These are phyloP conservation scores for Drosophila fungiperda DNA, from an alignment of 2,888 invertebrate species.

Conservation along the genomic window DNA sequence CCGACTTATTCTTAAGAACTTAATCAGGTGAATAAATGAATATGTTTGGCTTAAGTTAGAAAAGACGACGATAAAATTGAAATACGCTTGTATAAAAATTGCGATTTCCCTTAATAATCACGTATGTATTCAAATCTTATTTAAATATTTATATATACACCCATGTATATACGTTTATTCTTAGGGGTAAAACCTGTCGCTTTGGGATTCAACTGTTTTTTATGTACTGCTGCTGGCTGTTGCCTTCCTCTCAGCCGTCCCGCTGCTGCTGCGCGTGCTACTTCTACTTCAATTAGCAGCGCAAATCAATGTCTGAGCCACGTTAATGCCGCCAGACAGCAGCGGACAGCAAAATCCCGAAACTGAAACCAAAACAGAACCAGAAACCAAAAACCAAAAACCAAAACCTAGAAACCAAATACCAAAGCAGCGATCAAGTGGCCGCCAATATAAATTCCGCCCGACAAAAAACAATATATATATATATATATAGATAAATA, in stretches of 20 bases:
- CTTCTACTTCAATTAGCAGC: conserved; percentile 65
- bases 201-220: background rate
- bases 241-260: background rate
- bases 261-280: background rate
- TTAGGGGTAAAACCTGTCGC: background rate
- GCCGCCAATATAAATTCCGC: conserved; percentile 32
- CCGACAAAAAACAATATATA: conserved; percentile 22
- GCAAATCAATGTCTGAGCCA: conserved; percentile 68
- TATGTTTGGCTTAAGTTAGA: background rate
- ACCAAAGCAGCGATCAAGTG: conserved; percentile 50
- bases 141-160: background rate
- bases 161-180: background rate
- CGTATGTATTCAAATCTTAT: background rate
- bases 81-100: background rate
- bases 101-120: background rate
- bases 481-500: background rate
- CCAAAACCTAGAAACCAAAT: conserved; percentile 14
- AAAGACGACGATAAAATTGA: background rate
- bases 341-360: conserved; percentile 35
- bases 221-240: background rate
- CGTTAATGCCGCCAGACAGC: conserved; percentile 51
- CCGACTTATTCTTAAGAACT: background rate
- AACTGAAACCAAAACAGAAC: conserved; percentile 42
- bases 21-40: background rate
- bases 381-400: conserved; percentile 45